Evolutionary conservation across 2,797 vertebrate genomes (phyloP).

Genomic region (Galago senegalensis): DNA sequence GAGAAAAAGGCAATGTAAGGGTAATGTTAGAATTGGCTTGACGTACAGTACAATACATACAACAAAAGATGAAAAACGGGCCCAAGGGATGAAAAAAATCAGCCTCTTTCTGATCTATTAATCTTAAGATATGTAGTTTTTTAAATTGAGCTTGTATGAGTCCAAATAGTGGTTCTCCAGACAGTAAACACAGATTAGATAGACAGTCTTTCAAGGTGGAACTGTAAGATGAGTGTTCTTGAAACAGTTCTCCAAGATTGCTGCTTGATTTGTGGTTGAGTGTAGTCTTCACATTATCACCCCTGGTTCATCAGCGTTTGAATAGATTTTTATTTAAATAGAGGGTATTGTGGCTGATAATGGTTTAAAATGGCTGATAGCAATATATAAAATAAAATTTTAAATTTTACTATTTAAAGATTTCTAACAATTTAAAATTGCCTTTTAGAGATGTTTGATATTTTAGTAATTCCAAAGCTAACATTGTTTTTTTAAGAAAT

Average conservation of each 20-base stretch:
- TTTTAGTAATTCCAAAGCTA: slow-evolving; percentile 53
- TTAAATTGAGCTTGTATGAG: not conserved
- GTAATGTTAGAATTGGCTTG: slow-evolving; percentile 39
- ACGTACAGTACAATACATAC: not conserved
- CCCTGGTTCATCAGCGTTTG: not conserved
- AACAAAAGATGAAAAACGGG: slow-evolving; percentile 24
- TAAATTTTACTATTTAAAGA: slow-evolving; percentile 67
- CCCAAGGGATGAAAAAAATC: not conserved
- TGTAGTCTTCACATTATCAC: not conserved
- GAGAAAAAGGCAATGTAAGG: not conserved
- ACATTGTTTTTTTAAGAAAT: slow-evolving; percentile 49
- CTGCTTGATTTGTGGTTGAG: not conserved
- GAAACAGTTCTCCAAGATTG: not conserved
- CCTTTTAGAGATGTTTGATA: slow-evolving; percentile 50
- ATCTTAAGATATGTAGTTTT: slow-evolving; percentile 47
- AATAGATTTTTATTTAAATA: slow-evolving; percentile 47
- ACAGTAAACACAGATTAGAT: slow-evolving; percentile 30
- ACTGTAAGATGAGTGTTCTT: not conserved
- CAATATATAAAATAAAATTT: slow-evolving; percentile 48
- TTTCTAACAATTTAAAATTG: slow-evolving; percentile 50
- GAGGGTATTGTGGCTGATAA: not conserved
- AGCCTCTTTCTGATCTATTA: not conserved
- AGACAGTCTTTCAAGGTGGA: not conserved
- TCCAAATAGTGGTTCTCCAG: slow-evolving; percentile 35
- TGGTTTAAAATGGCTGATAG: slow-evolving; percentile 15